Conservation (phyloP, 2,797 vertebrate species). For the Vireo griseus region DNA sequence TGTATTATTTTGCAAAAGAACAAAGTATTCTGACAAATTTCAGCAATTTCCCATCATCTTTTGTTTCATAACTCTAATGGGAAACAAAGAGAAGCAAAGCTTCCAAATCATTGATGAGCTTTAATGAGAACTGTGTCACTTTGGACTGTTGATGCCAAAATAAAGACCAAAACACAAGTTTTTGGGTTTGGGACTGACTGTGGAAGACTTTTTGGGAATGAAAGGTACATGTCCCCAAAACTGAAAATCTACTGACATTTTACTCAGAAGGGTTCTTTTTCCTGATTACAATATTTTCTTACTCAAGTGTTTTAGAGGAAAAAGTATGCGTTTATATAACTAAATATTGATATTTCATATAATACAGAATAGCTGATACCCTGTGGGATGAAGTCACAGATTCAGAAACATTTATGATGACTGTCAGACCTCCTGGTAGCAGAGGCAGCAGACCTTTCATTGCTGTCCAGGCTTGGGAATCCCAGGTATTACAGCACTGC, state of each 20-base stretch:
- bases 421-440: too few species aligned
- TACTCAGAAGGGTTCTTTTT: neutral
- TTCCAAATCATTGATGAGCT: constrained; percentile 6
- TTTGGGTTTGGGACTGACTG: neutral
- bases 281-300: too few species aligned
- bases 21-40: constrained; percentile 27
- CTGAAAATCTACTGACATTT: neutral
- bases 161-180: neutral
- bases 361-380: too few species aligned
- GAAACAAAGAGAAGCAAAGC: constrained; percentile 35
- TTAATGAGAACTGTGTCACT: neutral
- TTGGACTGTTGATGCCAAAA: neutral
- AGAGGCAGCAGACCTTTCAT: neutral
- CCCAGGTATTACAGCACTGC: rapidly evolving
- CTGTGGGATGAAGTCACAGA: too few species aligned
- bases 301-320: too few species aligned
- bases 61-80: constrained; percentile 39
- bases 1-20: constrained; percentile 29
- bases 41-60: constrained; percentile 20
- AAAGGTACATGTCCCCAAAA: neutral
- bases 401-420: too few species aligned
- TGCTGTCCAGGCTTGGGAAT: neutral
- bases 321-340: too few species aligned
- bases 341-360: too few species aligned
- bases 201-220: neutral